Conservation (phyloP, 2,888 invertebrate genomes). For the Macrosoma leucophasiata region DNA sequence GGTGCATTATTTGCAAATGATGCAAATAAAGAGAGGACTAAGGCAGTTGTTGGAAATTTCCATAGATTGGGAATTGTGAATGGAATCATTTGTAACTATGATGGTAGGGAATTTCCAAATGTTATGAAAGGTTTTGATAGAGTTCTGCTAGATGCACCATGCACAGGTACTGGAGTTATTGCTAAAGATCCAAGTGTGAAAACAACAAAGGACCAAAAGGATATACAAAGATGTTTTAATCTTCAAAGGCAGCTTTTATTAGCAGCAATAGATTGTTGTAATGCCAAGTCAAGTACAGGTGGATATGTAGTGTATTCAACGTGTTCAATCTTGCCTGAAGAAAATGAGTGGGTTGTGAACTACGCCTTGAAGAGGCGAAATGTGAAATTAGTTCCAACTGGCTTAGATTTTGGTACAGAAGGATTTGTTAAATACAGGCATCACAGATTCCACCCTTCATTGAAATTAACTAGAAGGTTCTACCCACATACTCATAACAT, state of each 20-base stretch:
- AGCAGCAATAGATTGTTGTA: conserved; percentile 97
- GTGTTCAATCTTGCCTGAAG: conserved; percentile 97
- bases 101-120: conserved; percentile 90
- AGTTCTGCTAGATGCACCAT: conserved; percentile 97
- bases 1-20: conserved; percentile 98
- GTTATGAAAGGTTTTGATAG: conserved; percentile 95
- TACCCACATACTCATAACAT: conserved; percentile 99
- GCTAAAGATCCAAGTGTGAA: conserved; percentile 98
- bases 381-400: conserved; percentile 95
- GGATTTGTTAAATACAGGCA: conserved; percentile 94
- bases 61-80: conserved; percentile 97
- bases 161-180: conserved; percentile 98
- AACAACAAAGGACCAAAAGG: conserved; percentile 90
- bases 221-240: conserved; percentile 93
- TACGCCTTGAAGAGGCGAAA: conserved; percentile 94
- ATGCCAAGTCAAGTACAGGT: conserved; percentile 93
- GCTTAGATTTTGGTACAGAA: conserved; percentile 95
- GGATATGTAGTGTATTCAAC: conserved; percentile 99
- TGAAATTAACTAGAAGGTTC: conserved; percentile 91
- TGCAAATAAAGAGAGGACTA: conserved; percentile 89
- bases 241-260: conserved; percentile 94
- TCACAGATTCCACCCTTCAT: conserved; percentile 90
- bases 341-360: conserved; percentile 98
- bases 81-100: conserved; percentile 90
- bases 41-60: conserved; percentile 96